Percentiles rank a stretch among this genome's conserved stretches.
Conservation (phyloP, 1,140 invertebrate genomes). For the Dicyema japonicum region DNA sequence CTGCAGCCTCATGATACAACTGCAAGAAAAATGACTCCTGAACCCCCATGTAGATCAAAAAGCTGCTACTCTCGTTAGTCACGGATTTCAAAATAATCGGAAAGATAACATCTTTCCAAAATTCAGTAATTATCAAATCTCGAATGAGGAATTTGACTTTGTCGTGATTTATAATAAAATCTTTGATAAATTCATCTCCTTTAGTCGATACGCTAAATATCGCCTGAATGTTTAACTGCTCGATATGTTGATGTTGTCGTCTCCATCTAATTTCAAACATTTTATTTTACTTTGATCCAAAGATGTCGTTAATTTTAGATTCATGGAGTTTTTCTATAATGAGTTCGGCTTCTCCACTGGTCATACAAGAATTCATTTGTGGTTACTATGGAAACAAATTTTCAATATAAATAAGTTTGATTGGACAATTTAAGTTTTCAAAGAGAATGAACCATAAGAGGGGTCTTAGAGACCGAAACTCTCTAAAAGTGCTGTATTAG, state of each 20-base stretch:
- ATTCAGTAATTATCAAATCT: constrained; percentile 13
- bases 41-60: constrained; percentile 18
- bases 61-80: constrained; percentile 13
- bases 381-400: no score
- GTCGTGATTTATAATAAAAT: constrained; percentile 14
- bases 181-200: constrained; percentile 19
- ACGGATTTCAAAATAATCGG: constrained; percentile 11
- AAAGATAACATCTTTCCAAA: constrained; percentile 18
- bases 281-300: no score
- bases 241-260: constrained; percentile 16
- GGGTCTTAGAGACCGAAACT: no score
- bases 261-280: constrained; percentile 15
- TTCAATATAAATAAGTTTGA: no score
- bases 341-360: no score
- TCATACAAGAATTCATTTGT: no score
- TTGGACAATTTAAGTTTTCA: no score
- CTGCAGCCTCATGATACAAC: constrained; percentile 19
- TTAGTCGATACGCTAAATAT: constrained; percentile 14
- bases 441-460: no score
- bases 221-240: constrained; percentile 21
- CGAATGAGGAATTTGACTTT: constrained; percentile 14
- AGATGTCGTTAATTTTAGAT: no score
- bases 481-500: no score
- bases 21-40: constrained; percentile 7
- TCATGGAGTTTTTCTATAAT: no score